Conservation (phyloP, 1,140 invertebrate genomes). For the Ditylenchus dipsaci region DNA sequence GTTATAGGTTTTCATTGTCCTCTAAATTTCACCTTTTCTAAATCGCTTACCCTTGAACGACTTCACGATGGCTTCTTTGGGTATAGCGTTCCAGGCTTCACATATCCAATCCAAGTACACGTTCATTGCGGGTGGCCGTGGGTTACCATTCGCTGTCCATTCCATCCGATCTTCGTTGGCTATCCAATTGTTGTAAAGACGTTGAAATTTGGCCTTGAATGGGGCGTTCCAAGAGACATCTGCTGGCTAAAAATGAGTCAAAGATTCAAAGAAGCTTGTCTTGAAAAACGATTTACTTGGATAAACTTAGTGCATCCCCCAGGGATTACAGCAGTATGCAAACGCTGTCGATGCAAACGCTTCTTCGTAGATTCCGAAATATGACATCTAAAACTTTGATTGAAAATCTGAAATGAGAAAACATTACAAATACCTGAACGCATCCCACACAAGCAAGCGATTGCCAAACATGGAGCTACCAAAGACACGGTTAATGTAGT, state of each 20-base stretch:
- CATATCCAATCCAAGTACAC: too few species aligned
- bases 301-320: not conserved
- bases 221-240: not conserved
- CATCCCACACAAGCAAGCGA: constrained; percentile 15
- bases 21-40: too few species aligned
- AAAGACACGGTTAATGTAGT: not conserved
- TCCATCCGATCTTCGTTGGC: not conserved
- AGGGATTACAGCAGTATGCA: not conserved
- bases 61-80: too few species aligned
- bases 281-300: not conserved
- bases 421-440: too few species aligned
- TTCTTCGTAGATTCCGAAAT: not conserved
- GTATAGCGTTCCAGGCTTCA: too few species aligned
- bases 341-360: not conserved
- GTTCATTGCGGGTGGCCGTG: too few species aligned
- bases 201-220: not conserved
- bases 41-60: too few species aligned
- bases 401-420: too few species aligned
- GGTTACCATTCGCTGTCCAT: not conserved
- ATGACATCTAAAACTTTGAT: not conserved
- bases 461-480: constrained; percentile 9
- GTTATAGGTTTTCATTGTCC: too few species aligned
- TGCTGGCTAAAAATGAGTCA: not conserved
- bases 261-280: not conserved
- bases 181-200: not conserved